Conservation (phyloP, 2,888 invertebrate genomes). For the Thelaira solivaga region DNA sequence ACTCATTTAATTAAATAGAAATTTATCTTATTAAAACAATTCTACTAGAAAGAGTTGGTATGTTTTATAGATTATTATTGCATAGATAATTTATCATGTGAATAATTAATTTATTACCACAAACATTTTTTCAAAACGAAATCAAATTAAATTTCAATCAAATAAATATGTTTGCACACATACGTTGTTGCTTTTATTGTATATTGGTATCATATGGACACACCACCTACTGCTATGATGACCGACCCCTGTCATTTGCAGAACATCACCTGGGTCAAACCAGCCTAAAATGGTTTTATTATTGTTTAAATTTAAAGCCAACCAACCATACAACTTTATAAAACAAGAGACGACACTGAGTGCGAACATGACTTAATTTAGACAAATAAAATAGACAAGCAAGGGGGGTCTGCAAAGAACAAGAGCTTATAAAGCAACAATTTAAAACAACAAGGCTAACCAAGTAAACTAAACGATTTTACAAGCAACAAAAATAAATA, state of each 20-base stretch:
- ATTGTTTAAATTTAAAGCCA: slow-evolving; percentile 21
- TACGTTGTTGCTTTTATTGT: not conserved
- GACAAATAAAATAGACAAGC: not conserved
- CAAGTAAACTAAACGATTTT: too few species aligned
- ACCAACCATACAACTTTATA: not conserved
- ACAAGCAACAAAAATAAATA: too few species aligned
- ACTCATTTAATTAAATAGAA: slow-evolving; percentile 48
- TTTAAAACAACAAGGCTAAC: too few species aligned
- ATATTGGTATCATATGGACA: not conserved
- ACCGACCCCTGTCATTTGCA: slow-evolving; percentile 28
- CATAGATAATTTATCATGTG: slow-evolving; percentile 50
- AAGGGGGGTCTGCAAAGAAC: too few species aligned
- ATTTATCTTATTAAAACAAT: slow-evolving; percentile 35
- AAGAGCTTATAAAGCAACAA: too few species aligned
- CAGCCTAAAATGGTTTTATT: slow-evolving; percentile 4
- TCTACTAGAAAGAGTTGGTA: not conserved
- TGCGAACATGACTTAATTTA: not conserved
- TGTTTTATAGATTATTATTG: not conserved
- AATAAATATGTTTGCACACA: slow-evolving; percentile 39
- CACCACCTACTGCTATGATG: slow-evolving; percentile 14
- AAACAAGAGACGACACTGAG: not conserved
- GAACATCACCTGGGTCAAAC: not conserved
- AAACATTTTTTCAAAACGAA: slow-evolving; percentile 59
- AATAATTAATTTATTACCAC: slow-evolving; percentile 55
- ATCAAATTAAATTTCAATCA: slow-evolving; percentile 61